A percentile compares a stretch with the other conserved stretches of the same genome.
These are phyloP conservation scores for Brachionus asplanchnoidis DNA, from an alignment of 1,140 invertebrate genomes.

Conservation along the genomic window DNA sequence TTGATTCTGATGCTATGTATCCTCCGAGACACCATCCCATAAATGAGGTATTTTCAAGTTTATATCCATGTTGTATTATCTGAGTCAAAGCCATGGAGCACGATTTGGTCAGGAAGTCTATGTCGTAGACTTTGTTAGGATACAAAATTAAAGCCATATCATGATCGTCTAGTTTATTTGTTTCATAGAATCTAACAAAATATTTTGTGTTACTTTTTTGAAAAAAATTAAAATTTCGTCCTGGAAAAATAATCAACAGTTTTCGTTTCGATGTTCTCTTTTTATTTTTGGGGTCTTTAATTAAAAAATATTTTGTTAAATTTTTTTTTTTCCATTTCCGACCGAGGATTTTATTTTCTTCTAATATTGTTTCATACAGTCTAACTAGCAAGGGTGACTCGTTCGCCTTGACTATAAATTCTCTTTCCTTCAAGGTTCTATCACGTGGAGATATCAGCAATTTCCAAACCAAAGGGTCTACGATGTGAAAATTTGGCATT, in stretches of 20 bases:
- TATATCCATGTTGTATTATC: conserved; percentile 15
- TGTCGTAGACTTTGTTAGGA: neutral
- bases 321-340: conserved; percentile 21
- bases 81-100: conserved; percentile 18
- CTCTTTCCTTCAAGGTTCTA: neutral
- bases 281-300: neutral
- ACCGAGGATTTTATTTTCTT: neutral
- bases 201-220: conserved; percentile 9
- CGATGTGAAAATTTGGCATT: conserved; percentile 12
- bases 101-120: conserved; percentile 12
- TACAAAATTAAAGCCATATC: conserved; percentile 25
- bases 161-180: neutral
- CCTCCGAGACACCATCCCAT: conserved; percentile 38
- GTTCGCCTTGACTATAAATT: neutral
- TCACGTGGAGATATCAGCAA: conserved; percentile 6
- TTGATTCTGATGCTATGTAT: conserved; percentile 26
- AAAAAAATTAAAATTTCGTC: conserved; percentile 36
- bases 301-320: neutral
- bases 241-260: conserved; percentile 33
- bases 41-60: conserved; percentile 3
- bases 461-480: conserved; percentile 14
- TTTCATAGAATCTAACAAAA: conserved; percentile 29
- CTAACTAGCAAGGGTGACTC: neutral
- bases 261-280: neutral
- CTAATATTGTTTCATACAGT: neutral